phyloP scores from a whole-genome alignment of 2,888 invertebrate species.

The Acrobasis suavella region DNA sequence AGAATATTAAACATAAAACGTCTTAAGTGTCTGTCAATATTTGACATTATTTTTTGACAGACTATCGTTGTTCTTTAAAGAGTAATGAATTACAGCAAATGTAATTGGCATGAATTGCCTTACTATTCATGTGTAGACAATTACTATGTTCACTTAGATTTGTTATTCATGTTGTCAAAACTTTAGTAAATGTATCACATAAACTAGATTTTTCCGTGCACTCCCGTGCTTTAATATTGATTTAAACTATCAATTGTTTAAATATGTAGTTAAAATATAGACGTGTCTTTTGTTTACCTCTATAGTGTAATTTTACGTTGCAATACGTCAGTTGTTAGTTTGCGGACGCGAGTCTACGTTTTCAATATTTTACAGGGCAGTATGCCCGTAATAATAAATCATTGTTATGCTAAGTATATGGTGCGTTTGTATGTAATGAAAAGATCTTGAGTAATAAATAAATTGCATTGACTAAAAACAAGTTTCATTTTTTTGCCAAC shows the following conservation, averaged over 20 bases:
- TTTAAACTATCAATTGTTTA: background rate
- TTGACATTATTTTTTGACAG: no score
- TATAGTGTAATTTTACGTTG: slow-evolving; percentile 21
- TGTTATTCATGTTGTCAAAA: slow-evolving; percentile 12
- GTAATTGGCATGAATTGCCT: background rate
- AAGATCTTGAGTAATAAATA: slow-evolving; percentile 70
- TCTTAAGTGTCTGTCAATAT: no score
- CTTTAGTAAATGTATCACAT: slow-evolving; percentile 14
- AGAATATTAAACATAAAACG: background rate
- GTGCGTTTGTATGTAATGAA: slow-evolving; percentile 78
- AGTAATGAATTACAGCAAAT: background rate
- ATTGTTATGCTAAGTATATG: slow-evolving; percentile 78
- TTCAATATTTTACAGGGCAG: slow-evolving; percentile 42
- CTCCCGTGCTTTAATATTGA: background rate
- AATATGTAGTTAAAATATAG: slow-evolving; percentile 2
- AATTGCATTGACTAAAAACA: slow-evolving; percentile 68
- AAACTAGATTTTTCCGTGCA: slow-evolving; percentile 3
- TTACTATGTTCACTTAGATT: slow-evolving; percentile 8
- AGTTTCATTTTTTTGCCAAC: slow-evolving; percentile 23
- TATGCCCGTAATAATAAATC: slow-evolving; percentile 50
- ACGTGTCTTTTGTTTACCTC: slow-evolving; percentile 16
- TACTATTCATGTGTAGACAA: background rate
- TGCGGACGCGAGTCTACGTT: slow-evolving; percentile 38
- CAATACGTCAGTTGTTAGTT: slow-evolving; percentile 32
- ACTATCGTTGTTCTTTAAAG: background rate